Percentiles rank a stretch among this genome's conserved stretches.
Evolutionary conservation across 2,888 invertebrate species (phyloP).

Genomic region (Meteorus cinctellus): DNA sequence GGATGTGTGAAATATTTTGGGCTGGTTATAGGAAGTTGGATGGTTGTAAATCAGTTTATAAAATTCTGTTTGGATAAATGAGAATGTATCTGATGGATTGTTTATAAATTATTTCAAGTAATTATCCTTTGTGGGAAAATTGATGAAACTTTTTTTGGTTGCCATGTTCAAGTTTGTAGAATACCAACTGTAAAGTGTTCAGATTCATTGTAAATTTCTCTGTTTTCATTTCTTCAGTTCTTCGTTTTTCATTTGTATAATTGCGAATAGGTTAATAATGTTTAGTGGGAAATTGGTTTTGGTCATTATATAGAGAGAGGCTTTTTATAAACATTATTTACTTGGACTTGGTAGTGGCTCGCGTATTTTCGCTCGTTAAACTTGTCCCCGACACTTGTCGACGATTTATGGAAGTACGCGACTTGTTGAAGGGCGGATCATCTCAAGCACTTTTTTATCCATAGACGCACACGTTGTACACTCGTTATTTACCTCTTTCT

Average conservation of each 20-base stretch:
- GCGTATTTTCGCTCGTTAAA: slow-evolving; percentile 27
- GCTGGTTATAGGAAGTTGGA: no score
- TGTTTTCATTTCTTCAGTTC: no score
- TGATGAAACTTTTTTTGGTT: no score
- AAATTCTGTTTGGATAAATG: no score
- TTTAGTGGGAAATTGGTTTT: slow-evolving; percentile 24
- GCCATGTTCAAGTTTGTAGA: no score
- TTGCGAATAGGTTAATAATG: background rate
- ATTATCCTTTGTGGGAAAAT: no score
- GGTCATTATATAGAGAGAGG: background rate
- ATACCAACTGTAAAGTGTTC: no score
- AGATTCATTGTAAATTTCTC: no score
- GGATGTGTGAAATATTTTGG: background rate
- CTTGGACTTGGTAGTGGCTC: slow-evolving; percentile 3
- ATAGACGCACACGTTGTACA: slow-evolving; percentile 16
- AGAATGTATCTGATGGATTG: no score
- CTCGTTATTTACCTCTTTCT: slow-evolving; percentile 31
- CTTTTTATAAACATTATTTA: slow-evolving; percentile 16
- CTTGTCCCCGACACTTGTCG: slow-evolving; percentile 39
- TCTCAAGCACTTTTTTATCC: slow-evolving; percentile 24
- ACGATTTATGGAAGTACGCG: slow-evolving; percentile 33
- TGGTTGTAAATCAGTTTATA: no score
- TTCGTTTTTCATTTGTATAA: slow-evolving; percentile 1
- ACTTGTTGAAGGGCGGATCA: slow-evolving; percentile 36
- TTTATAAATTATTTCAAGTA: no score